These are phyloP conservation scores for Oryctolagus cuniculus DNA, from an alignment of 2,113 vertebrate species.

Conservation along the genomic window DNA sequence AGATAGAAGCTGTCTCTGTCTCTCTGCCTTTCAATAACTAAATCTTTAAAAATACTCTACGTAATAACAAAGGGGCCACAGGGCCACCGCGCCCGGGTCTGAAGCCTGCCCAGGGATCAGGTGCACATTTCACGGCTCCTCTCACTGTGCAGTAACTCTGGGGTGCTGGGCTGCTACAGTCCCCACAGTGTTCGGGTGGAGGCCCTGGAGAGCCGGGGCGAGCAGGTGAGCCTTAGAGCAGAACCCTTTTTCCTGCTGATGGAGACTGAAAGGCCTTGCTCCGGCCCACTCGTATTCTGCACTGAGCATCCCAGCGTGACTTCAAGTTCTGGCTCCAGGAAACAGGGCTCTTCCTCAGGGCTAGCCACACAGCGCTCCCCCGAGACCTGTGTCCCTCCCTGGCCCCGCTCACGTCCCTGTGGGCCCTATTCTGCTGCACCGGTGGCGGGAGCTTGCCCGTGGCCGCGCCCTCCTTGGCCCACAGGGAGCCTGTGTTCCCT, in stretches of 20 bases:
- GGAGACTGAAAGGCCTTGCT: no score
- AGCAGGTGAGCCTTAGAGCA: not conserved
- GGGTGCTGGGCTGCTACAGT: not conserved
- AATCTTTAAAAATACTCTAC: no score
- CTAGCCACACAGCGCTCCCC: no score
- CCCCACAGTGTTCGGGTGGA: not conserved
- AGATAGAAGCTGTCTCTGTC: no score
- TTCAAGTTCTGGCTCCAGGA: not conserved
- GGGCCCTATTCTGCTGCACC: no score
- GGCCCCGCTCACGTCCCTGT: rapidly evolving
- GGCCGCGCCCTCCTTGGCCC: rapidly evolving
- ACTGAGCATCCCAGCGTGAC: not conserved
- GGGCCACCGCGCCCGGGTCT: not conserved
- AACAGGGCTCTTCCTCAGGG: not conserved
- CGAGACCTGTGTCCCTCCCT: no score
- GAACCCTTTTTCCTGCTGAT: not conserved
- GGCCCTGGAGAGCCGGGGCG: not conserved
- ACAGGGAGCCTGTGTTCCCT: not conserved
- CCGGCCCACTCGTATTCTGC: not conserved
- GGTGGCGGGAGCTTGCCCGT: rapidly evolving
- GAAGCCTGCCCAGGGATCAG: not conserved
- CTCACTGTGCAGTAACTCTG: not conserved
- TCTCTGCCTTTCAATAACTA: no score
- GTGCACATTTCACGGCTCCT: not conserved
- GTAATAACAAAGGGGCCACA: not conserved